Evolutionary conservation across 2,797 vertebrate genomes (phyloP).

Genomic region (Cygnus olor): DNA sequence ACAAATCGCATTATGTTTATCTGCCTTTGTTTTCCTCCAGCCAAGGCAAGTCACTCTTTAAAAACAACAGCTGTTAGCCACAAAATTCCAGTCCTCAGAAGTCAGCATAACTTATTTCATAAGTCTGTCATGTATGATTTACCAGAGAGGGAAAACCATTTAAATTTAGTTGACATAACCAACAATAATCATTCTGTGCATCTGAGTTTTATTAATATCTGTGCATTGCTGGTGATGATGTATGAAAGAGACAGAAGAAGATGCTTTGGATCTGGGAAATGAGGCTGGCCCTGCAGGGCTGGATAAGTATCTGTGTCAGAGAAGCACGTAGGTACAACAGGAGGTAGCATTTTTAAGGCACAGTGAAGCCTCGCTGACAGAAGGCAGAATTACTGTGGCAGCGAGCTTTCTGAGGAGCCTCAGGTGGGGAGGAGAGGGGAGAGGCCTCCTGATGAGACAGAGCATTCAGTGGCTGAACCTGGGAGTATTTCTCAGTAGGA

Average conservation of each 20-base stretch:
- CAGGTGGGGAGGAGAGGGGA: neutral
- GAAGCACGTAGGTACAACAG: neutral
- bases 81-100: neutral
- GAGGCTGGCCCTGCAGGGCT: neutral
- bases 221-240: constrained; percentile 5
- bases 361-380: neutral
- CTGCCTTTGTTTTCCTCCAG: neutral
- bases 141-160: neutral
- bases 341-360: neutral
- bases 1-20: neutral
- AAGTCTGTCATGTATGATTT: neutral
- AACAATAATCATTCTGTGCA: neutral
- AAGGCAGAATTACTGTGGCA: neutral
- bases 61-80: constrained; percentile 14
- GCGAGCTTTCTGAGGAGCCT: neutral
- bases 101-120: neutral
- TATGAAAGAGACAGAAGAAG: neutral
- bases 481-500: neutral
- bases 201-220: constrained; percentile 22
- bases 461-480: neutral
- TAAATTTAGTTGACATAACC: constrained; percentile 34
- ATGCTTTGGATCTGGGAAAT: neutral
- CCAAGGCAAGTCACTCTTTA: neutral
- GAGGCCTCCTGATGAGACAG: neutral
- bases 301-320: neutral